These are phyloP conservation scores for Cerastoderma edule DNA, from an alignment of 2,888 invertebrate species.

Conservation along the genomic window DNA sequence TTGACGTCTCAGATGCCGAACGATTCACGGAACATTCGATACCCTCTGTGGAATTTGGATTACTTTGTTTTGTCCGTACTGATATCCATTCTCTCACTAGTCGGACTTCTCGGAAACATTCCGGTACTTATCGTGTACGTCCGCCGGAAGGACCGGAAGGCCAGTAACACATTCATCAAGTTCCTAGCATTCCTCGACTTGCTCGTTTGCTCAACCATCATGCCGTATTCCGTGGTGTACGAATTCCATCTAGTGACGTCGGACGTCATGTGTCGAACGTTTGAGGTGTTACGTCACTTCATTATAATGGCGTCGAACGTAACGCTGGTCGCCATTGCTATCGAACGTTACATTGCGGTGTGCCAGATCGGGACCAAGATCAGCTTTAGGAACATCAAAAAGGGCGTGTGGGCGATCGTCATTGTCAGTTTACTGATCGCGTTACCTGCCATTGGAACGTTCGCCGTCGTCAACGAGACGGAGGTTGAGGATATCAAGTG, in stretches of 20 bases:
- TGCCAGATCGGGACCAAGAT: slow-evolving; percentile 66
- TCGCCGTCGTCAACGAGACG: slow-evolving; percentile 65
- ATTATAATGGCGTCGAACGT: slow-evolving; percentile 64
- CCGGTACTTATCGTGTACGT: slow-evolving; percentile 71
- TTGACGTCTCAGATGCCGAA: neutral
- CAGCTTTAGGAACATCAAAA: slow-evolving; percentile 60
- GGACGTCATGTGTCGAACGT: slow-evolving; percentile 65
- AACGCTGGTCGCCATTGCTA: slow-evolving; percentile 72
- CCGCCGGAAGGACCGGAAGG: slow-evolving; percentile 60
- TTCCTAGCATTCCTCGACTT: slow-evolving; percentile 71
- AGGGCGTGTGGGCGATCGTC: slow-evolving; percentile 61
- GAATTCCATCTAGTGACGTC: slow-evolving; percentile 70
- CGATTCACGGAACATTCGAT: neutral
- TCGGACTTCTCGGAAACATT: slow-evolving; percentile 71
- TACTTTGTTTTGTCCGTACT: slow-evolving; percentile 58
- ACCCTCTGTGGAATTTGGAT: slow-evolving; percentile 42
- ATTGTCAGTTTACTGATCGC: slow-evolving; percentile 60
- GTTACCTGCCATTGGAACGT: slow-evolving; percentile 65
- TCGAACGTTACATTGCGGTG: slow-evolving; percentile 73
- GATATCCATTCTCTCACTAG: slow-evolving; percentile 57
- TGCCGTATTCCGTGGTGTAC: slow-evolving; percentile 74
- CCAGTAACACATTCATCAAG: slow-evolving; percentile 74
- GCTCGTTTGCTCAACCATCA: slow-evolving; percentile 66
- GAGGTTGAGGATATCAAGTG: slow-evolving; percentile 64
- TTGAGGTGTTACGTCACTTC: slow-evolving; percentile 72